Conservation (phyloP, 2,888 invertebrate genomes). For the Cynaeus angustus region DNA sequence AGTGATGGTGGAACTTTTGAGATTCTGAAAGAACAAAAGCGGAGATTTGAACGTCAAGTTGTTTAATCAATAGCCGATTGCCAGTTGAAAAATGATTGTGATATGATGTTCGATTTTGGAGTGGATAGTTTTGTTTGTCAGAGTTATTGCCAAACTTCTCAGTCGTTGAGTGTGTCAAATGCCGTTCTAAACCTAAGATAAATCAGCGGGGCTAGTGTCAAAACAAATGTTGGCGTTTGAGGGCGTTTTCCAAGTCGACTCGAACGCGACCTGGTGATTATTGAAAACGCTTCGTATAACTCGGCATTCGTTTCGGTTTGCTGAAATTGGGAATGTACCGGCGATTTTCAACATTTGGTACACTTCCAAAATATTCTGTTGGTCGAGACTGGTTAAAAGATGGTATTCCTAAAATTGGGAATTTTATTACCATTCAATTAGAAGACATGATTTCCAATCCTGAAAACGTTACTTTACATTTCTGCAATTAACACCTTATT, state of each 20-base stretch:
- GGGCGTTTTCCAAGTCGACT: constrained; percentile 57
- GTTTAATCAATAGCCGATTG: constrained; percentile 28
- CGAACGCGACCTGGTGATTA: constrained; percentile 61
- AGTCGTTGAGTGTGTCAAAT: constrained; percentile 50
- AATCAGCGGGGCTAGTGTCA: constrained; percentile 62
- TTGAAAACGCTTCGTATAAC: constrained; percentile 64
- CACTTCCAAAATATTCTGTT: constrained; percentile 61
- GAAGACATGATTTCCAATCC: constrained; percentile 51
- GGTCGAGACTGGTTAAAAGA: constrained; percentile 61
- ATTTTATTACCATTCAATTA: constrained; percentile 60
- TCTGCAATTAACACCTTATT: too few species aligned
- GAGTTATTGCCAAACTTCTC: constrained; percentile 26
- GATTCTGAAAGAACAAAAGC: constrained; percentile 7
- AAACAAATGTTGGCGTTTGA: constrained; percentile 61
- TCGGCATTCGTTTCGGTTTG: constrained; percentile 66
- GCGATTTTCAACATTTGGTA: constrained; percentile 62
- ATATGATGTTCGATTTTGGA: constrained; percentile 9
- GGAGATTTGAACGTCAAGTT: neutral
- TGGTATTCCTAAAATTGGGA: constrained; percentile 64
- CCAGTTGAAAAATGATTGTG: constrained; percentile 14
- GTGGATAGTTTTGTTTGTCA: constrained; percentile 36
- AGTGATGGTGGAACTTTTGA: neutral
- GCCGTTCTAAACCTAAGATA: constrained; percentile 57
- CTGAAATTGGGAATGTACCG: constrained; percentile 60
- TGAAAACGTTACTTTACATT: constrained; percentile 48